Conservation (phyloP, 2,888 invertebrate species). For the Dugesia japonica region DNA sequence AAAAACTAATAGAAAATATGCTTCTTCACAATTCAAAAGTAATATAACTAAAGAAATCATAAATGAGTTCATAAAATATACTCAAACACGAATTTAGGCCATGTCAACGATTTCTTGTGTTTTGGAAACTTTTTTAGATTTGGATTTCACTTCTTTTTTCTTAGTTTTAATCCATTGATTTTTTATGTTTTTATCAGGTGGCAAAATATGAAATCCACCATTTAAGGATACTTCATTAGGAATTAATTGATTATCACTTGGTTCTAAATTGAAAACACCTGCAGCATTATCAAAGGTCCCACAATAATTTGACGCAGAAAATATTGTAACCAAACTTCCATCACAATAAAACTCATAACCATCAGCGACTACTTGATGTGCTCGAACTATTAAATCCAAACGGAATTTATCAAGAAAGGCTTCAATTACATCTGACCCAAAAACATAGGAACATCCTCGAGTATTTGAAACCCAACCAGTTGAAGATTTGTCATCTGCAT, state of each 20-base stretch:
- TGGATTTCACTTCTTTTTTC: neutral
- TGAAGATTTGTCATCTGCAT: neutral
- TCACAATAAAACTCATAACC: conserved; percentile 30
- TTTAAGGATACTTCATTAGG: neutral
- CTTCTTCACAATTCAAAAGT: no score
- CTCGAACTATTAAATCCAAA: conserved; percentile 28
- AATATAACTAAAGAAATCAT: no score
- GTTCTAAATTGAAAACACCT: conserved; percentile 24
- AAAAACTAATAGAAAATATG: no score
- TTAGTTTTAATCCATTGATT: conserved; percentile 22
- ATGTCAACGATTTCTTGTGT: no score
- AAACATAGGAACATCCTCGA: conserved; percentile 29
- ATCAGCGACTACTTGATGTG: conserved; percentile 33
- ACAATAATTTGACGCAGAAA: conserved; percentile 31
- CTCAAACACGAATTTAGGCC: no score
- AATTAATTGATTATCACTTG: neutral
- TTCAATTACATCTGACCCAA: conserved; percentile 31
- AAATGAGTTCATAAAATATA: no score
- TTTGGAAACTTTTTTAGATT: no score
- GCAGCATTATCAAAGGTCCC: conserved; percentile 29
- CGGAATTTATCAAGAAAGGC: conserved; percentile 29
- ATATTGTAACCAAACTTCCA: conserved; percentile 28
- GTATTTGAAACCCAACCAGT: conserved; percentile 29
- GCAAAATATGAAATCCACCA: conserved; percentile 30
- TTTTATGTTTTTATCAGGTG: neutral